Evolutionary conservation across 2,113 vertebrate species (phyloP).

Genomic region (Scortum barcoo): DNA sequence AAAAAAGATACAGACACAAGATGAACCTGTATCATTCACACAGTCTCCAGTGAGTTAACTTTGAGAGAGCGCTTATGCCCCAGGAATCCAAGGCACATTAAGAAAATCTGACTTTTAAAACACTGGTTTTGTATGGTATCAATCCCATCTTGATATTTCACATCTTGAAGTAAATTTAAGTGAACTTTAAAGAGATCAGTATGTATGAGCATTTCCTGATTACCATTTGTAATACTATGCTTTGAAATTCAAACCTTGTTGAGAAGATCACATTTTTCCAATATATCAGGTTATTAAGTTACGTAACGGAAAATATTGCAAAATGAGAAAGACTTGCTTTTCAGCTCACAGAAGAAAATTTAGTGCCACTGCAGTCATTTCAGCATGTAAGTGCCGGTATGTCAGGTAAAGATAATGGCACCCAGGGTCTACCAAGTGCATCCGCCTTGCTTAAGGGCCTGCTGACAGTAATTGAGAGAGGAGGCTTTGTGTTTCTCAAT

Average conservation of each 20-base stretch:
- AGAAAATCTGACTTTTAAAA: conserved; percentile 23
- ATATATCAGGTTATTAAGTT: conserved; percentile 18
- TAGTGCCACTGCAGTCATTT: conserved; percentile 10
- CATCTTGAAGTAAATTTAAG: conserved; percentile 12
- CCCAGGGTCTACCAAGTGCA: conserved; percentile 12
- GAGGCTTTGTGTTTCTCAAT: conserved; percentile 36
- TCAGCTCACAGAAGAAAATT: neutral
- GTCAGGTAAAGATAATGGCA: conserved; percentile 28
- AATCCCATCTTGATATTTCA: conserved; percentile 16
- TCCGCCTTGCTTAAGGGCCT: conserved; percentile 63
- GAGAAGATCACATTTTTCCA: neutral
- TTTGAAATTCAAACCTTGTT: conserved; percentile 25
- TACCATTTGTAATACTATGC: conserved; percentile 1
- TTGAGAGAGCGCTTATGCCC: conserved; percentile 1
- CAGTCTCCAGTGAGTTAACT: neutral
- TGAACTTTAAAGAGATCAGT: neutral
- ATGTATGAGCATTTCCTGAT: conserved; percentile 8
- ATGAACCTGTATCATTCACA: neutral
- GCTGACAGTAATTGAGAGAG: conserved; percentile 39
- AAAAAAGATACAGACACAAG: conserved; percentile 55
- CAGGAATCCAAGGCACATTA: conserved; percentile 12
- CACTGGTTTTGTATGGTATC: conserved; percentile 26
- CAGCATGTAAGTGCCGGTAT: conserved; percentile 20
- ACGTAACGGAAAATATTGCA: conserved; percentile 25
- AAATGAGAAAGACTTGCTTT: conserved; percentile 7